Percentiles rank a stretch among this genome's conserved stretches.
Conservation (phyloP, 2,797 vertebrate species). For the Brachymystax lenok region DNA sequence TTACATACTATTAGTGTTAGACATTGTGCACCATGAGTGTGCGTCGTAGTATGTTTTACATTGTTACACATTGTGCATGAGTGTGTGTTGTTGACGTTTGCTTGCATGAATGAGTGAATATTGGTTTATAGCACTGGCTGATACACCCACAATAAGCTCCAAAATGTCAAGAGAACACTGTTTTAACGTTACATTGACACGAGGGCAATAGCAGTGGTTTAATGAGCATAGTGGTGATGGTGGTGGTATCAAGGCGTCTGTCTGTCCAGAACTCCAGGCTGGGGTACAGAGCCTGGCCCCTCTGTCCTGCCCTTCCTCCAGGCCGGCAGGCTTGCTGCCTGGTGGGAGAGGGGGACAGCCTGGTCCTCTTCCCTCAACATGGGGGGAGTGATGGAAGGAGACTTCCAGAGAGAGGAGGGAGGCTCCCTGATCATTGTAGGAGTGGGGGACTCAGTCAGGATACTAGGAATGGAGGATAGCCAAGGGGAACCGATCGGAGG, state of each 20-base stretch:
- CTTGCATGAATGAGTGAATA: conserved; percentile 30
- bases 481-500: neutral
- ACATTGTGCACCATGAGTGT: conserved; percentile 24
- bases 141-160: conserved; percentile 47
- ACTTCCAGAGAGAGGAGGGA: neutral
- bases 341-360: neutral
- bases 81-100: conserved; percentile 28
- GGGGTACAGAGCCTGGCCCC: neutral
- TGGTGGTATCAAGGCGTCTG: neutral
- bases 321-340: neutral
- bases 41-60: conserved; percentile 8
- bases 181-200: conserved; percentile 50
- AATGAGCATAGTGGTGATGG: conserved; percentile 8
- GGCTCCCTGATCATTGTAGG: neutral
- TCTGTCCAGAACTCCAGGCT: conserved; percentile 6
- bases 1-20: conserved; percentile 49
- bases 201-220: neutral
- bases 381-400: neutral
- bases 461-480: neutral
- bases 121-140: conserved; percentile 29
- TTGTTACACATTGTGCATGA: neutral
- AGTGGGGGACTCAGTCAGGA: neutral
- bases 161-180: conserved; percentile 53
- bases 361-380: neutral
- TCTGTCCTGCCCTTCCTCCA: neutral